Evolutionary conservation across 2,113 vertebrate species (phyloP), one percentile per base, ranked within the genome.

Genomic region (Scatophagus argus): DNA sequence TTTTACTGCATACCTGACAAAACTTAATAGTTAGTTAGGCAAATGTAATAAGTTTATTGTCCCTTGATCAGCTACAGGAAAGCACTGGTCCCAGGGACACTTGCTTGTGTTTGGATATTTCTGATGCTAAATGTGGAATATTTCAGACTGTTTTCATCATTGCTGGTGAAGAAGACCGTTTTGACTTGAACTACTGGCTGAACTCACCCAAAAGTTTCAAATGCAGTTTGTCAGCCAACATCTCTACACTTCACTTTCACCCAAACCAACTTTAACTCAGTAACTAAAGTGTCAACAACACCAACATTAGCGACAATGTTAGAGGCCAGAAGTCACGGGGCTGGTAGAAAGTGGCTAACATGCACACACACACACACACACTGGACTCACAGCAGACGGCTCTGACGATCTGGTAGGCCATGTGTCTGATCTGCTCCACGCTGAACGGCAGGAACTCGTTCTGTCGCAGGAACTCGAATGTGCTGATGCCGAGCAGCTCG

Each of bases 401-500:
- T 39, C 94, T 95, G 88, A 97, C 96, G 91, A 99, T 96, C 83
- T 99, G 97, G 85, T 95, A 96, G 44, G 97, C 96, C 96, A 99
- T 97, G 75, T 94, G 93, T 86, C 96, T 93, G 86, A 99, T 98
- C 88, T 98, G 96, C 85, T 96, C 95, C 90, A 99, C 93, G 38
- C 90, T 95, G 94, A 98, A 99, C 0, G 98, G 96, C 79, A 96
- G 93, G 90, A 97, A 98, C 51, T 95, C 87, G 79, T 98, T 99
- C 90, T 96, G 96, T 39, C 92, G 96, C 69, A 98, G 95, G 55
- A 99, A 97, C 75, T 99, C 97, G 0, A 96, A 99, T 47, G 96
- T 99, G 93, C 97, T 99, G 72, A 97, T 93, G 60, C 98, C 97
- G 68, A 99, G 95, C 11, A 97, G 94, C 89, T 99, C 97, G 72